phyloP scores from a whole-genome alignment of 2,888 invertebrate genomes.

The Harpalus rufipes region DNA sequence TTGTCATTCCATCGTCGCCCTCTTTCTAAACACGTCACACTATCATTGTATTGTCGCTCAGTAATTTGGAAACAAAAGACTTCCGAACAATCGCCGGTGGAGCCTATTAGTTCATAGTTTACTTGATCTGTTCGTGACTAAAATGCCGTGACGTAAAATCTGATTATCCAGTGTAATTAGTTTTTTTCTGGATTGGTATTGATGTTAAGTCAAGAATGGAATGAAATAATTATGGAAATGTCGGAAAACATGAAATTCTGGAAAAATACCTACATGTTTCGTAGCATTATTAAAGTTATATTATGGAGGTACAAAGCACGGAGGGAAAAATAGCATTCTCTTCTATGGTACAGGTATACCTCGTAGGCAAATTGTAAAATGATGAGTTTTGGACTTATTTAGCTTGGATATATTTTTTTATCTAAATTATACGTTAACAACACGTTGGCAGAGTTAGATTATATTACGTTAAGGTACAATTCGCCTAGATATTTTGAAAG shows the following conservation, averaged over 20 bases:
- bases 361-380: too few species aligned
- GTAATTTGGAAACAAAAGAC: constrained; percentile 54
- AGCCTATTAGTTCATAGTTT: constrained; percentile 21
- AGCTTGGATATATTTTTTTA: too few species aligned
- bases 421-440: too few species aligned
- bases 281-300: too few species aligned
- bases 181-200: constrained; percentile 17
- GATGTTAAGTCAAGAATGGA: not conserved
- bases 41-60: constrained; percentile 40
- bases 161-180: constrained; percentile 13
- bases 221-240: not conserved
- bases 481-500: too few species aligned
- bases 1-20: constrained; percentile 41
- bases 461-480: too few species aligned
- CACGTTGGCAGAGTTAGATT: too few species aligned
- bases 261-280: not conserved
- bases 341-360: too few species aligned
- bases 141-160: constrained; percentile 32
- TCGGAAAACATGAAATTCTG: not conserved
- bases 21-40: constrained; percentile 10
- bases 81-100: constrained; percentile 44
- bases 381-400: too few species aligned
- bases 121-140: constrained; percentile 20
- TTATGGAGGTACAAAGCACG: too few species aligned
- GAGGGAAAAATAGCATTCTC: too few species aligned